A percentile compares a stretch with the other conserved stretches of the same genome.
Conservation (phyloP, 2,888 invertebrate genomes). For the Leucophenga montana region DNA sequence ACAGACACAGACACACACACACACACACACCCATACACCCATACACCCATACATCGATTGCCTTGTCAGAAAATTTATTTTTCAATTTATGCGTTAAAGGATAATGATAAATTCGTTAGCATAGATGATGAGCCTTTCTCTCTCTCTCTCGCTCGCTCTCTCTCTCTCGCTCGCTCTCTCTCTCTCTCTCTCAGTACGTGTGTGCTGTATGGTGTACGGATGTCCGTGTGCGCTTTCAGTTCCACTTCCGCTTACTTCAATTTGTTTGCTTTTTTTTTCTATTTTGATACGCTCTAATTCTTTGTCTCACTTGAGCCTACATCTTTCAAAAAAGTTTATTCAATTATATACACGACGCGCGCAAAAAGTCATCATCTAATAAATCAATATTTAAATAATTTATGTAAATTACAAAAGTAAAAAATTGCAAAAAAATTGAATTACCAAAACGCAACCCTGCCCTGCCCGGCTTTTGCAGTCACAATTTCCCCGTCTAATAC, state of each 20-base stretch:
- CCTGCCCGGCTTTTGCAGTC: no score
- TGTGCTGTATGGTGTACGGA: not conserved
- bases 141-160: not conserved
- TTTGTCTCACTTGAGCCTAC: not conserved
- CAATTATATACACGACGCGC: slow-evolving; percentile 47
- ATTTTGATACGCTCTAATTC: not conserved
- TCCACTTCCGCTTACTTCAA: no score
- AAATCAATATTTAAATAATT: slow-evolving; percentile 63
- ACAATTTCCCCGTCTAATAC: no score
- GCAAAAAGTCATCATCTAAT: slow-evolving; percentile 52
- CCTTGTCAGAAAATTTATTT: slow-evolving; percentile 43
- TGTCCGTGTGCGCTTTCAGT: no score
- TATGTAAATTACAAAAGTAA: slow-evolving; percentile 47
- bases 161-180: not conserved
- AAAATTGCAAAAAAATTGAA: not conserved
- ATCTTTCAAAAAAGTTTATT: slow-evolving; percentile 30
- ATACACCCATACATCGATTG: slow-evolving; percentile 23
- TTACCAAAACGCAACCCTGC: no score
- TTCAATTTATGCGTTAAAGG: slow-evolving; percentile 48
- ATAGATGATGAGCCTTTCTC: slow-evolving; percentile 23
- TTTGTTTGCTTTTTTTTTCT: no score
- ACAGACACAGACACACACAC: slow-evolving; percentile 23
- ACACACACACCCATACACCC: slow-evolving; percentile 21
- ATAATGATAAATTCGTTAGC: slow-evolving; percentile 47
- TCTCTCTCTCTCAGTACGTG: not conserved